A percentile compares a stretch with the other conserved stretches of the same genome.
Evolutionary conservation across 2,113 vertebrate genomes (phyloP).

Genomic region (Amazona vittata): DNA sequence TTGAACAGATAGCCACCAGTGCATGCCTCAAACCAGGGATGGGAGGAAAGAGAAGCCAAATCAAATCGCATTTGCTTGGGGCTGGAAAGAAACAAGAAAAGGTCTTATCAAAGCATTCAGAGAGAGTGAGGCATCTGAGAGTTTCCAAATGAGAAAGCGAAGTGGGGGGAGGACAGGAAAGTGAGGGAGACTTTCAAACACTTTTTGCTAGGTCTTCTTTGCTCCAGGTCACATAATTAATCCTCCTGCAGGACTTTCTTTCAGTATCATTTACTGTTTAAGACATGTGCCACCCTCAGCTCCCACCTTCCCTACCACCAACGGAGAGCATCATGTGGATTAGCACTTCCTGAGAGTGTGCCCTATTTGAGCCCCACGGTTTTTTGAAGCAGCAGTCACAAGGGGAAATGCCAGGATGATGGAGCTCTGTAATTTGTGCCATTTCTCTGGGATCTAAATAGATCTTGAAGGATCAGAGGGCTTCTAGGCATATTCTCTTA

Average conservation of each 20-base stretch:
- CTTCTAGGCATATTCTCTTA: not conserved
- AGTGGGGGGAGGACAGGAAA: not conserved
- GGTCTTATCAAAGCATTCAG: slow-evolving; percentile 59
- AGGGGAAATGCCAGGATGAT: not conserved
- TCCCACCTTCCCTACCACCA: not conserved
- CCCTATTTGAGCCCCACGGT: fast-evolving
- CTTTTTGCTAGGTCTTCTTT: slow-evolving; percentile 8
- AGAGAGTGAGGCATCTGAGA: not conserved
- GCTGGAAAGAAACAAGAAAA: slow-evolving; percentile 47
- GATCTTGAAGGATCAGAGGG: not conserved
- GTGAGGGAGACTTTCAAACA: not conserved
- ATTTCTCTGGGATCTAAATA: not conserved
- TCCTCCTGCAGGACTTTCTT: slow-evolving; percentile 1
- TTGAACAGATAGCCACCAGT: slow-evolving; percentile 61
- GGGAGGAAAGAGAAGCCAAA: slow-evolving; percentile 4
- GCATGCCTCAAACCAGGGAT: slow-evolving; percentile 23
- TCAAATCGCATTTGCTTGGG: slow-evolving; percentile 45
- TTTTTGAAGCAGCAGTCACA: not conserved
- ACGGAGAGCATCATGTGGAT: not conserved
- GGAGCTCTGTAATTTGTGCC: not conserved
- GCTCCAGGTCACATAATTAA: slow-evolving; percentile 24
- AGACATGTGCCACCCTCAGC: not conserved
- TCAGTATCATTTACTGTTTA: not conserved
- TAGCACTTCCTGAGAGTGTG: not conserved
- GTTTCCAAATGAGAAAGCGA: slow-evolving; percentile 37